These are phyloP conservation scores for Microdon myrmicae DNA, from an alignment of 2,888 invertebrate genomes.

Conservation along the genomic window DNA sequence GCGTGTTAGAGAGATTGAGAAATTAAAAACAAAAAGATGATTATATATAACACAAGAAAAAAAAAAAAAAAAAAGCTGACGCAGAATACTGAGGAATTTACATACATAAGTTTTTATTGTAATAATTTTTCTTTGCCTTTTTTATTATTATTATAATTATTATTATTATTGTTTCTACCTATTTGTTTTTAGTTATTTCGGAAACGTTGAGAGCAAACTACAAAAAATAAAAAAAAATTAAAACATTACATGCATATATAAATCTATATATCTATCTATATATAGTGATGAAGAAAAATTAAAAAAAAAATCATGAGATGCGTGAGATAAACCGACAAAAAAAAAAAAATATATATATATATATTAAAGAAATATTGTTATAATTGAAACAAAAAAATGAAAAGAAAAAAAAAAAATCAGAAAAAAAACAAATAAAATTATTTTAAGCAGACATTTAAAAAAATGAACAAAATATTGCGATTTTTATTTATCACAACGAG, in stretches of 20 bases:
- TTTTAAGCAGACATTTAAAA: constrained; percentile 60
- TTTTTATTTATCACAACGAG: constrained; percentile 51
- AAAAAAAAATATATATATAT: constrained; percentile 27
- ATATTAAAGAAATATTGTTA: constrained; percentile 51
- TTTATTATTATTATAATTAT: constrained; percentile 30
- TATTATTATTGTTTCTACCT: constrained; percentile 36
- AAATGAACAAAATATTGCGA: constrained; percentile 54
- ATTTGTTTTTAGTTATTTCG: constrained; percentile 40
- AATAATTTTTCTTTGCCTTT: constrained; percentile 3
- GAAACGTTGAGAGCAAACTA: constrained; percentile 39
- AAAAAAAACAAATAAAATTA: constrained; percentile 45
- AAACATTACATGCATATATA: constrained; percentile 47
- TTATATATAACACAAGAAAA: constrained; percentile 19
- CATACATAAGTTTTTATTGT: constrained; percentile 53
- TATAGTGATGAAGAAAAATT: constrained; percentile 41
- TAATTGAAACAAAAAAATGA: constrained; percentile 45
- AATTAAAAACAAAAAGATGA: not conserved
- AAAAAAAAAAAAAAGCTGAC: constrained; percentile 31
- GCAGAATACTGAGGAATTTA: constrained; percentile 48
- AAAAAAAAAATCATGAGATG: constrained; percentile 32
- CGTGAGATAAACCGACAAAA: constrained; percentile 39
- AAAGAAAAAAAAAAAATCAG: constrained; percentile 22
- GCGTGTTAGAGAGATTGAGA: not conserved
- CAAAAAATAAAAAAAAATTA: constrained; percentile 28
- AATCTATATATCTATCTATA: constrained; percentile 19